Evolutionary conservation across 2,888 invertebrate genomes (phyloP).

Genomic region (Strigamia maritima): DNA sequence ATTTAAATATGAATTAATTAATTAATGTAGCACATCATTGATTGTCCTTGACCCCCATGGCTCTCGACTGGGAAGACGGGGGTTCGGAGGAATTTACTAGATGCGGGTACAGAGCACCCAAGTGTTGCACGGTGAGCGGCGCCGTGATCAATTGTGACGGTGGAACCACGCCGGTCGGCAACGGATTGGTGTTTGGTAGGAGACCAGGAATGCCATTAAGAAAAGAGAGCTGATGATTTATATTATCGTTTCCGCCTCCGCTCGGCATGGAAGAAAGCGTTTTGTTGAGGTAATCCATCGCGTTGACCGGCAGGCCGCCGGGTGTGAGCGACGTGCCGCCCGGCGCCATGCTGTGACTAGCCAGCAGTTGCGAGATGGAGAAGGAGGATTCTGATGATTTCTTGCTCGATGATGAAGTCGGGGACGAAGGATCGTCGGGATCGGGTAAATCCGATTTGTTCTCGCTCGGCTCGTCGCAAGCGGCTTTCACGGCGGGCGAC

Average conservation of each 20-base stretch:
- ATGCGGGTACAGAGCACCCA: slow-evolving; percentile 41
- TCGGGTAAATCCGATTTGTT: not conserved
- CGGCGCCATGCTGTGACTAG: slow-evolving; percentile 37
- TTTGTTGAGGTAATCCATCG: slow-evolving; percentile 42
- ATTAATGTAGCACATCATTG: not conserved
- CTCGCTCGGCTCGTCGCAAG: not conserved
- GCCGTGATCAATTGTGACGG: slow-evolving; percentile 40
- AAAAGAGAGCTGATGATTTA: slow-evolving; percentile 35
- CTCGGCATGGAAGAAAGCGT: slow-evolving; percentile 41
- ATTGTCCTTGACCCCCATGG: slow-evolving; percentile 16
- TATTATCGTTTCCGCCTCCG: not conserved
- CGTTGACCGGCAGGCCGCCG: slow-evolving; percentile 40
- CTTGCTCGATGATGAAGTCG: slow-evolving; percentile 18
- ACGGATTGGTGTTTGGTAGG: slow-evolving; percentile 15
- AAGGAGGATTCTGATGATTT: slow-evolving; percentile 35
- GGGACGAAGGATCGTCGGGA: not conserved
- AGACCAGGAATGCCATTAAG: slow-evolving; percentile 39
- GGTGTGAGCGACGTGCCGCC: slow-evolving; percentile 26
- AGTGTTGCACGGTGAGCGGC: slow-evolving; percentile 40
- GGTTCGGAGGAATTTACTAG: slow-evolving; percentile 15
- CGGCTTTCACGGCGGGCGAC: slow-evolving; percentile 12
- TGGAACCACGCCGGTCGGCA: not conserved
- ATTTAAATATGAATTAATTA: not conserved
- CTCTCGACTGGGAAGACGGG: slow-evolving; percentile 10
- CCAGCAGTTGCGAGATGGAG: slow-evolving; percentile 37